Base-by-base conservation (phyloP, 1,140 invertebrate genomes). In the Drosophila sechellia region DNA sequence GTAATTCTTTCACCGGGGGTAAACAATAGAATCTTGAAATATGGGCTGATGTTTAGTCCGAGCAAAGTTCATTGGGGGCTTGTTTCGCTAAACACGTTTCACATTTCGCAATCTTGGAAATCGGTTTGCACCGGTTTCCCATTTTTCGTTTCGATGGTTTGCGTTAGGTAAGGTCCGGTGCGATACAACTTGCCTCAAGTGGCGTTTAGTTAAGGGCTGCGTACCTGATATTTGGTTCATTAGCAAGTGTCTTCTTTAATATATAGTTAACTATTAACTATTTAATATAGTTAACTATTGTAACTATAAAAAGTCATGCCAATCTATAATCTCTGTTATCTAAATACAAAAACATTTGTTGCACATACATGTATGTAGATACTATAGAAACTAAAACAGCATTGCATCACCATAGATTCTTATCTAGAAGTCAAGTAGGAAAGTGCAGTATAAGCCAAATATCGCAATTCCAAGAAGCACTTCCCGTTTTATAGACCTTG, bases 111-210 rank as follows among this genome's bases (percentile, higher is more conserved):
- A 68, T 68, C 60, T 65, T 52, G 8, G 39, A 22, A 48, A 50
- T 60, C 53, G 69, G 46, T 34, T 27, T 25, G 35, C 15, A 46
- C 66, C 66, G 35, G 45, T 60, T 50, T 12, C 11, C 31, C 13
- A 22, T 53, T 17, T 27, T 39, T 52, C 5, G 42, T 13, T 22
- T 15, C 56, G 22, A 39, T 53, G 34, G 43, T 61, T 73, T 72
- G 70, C 27, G 68, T 73, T 72, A 61, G 56, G 68, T 54, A 59
- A 72, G 69, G 69, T 71, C 69, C 49, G 45, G 39, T 71, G 56
- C 55, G 55, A 72, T 59, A 71, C 31, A 20, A 72, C 65, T 35
- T n/a, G 35, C 25, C 35, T 68, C 60, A 53, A 68, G 64, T 68
- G 53, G 42, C 45, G 40, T 69, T 27, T 39, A 40, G 35, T 11